phyloP scores from a whole-genome alignment of 2,888 invertebrate genomes.

The Priocnemis perturbator region DNA sequence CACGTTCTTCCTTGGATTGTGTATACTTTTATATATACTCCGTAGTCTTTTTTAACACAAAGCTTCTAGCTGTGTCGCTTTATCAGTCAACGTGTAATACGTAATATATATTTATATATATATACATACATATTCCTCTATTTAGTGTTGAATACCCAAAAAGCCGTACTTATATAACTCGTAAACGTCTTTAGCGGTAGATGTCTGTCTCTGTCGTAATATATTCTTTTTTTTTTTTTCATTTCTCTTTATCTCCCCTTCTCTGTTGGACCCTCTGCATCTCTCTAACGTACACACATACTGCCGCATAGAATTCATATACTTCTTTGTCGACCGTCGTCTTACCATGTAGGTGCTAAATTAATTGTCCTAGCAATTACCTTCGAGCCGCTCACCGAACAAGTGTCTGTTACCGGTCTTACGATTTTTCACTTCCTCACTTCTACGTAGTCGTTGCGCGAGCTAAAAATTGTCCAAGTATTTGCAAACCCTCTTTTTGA shows the following conservation, averaged over 20 bases:
- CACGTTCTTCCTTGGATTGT: constrained; percentile 1
- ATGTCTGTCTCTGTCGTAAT: constrained; percentile 65
- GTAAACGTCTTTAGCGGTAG: constrained; percentile 67
- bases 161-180: constrained; percentile 32
- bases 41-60: constrained; percentile 43
- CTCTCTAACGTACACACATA: not conserved
- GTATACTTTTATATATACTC: not conserved
- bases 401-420: too few species aligned
- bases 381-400: constrained; percentile 28
- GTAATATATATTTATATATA: constrained; percentile 10
- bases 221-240: constrained; percentile 29
- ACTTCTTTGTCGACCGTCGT: constrained; percentile 57
- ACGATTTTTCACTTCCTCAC: not conserved
- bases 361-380: constrained; percentile 35
- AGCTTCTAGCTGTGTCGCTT: constrained; percentile 73
- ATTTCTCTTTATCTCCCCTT: constrained; percentile 31
- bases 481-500: not conserved
- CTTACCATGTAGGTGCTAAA: constrained; percentile 48
- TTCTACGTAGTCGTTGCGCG: too few species aligned
- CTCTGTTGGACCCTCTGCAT: constrained; percentile 32
- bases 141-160: constrained; percentile 32
- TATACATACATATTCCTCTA: constrained; percentile 21
- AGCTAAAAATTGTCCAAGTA: constrained; percentile 1
- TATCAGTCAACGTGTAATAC: constrained; percentile 61
- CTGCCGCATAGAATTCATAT: constrained; percentile 9